Evolutionary conservation across 2,797 vertebrate genomes (phyloP), one percentile per base, ranked within the genome.

Genomic region (Scomberomorus guttatus): DNA sequence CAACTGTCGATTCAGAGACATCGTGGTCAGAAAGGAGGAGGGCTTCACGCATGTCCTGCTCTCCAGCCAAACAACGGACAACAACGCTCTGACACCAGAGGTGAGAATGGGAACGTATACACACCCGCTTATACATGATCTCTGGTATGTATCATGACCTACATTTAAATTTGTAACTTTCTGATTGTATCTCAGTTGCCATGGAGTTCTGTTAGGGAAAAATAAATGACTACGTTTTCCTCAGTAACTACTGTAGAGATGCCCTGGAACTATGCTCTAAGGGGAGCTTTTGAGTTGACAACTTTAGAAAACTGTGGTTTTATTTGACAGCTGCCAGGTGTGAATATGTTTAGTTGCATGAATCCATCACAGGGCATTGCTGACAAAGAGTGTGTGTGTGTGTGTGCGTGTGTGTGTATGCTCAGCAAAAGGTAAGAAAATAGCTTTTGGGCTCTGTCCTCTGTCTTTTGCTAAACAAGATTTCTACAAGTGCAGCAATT

Each of bases 31-130:
- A 89, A 99, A 99, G 90, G 97, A 99, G 92, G 98, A 99, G 48
- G 98, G 98, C 51, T 99, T 99, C 94, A 99, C 98, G 1, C 98
- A 99, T 46, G 96, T 99, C 78, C 95, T 99, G 83, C 95, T 99
- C 42, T 99, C 98, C 1, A 99, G 97, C 92, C 98, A 99, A 92
- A 98, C 97, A 6, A 99, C 98, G 3, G 98, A 99, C 92, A 98
- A 98, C 95, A 99, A 99, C 71, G 97, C 97, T 18, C 94, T 99
- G 88, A 99, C 98, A 1, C 97, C 98, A 57, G 98, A 99, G 97
- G 98, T 99, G 95, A 94, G 95, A 59, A 60, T 0, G 10, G n/a
- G 1, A 44, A 50, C 20, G 1, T 11, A 18, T 48, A 24, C 42
- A 48, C 52, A 54, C 25, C 0, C 22, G 9, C 24, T 57, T 46